phyloP scores from a whole-genome alignment of 2,888 invertebrate genomes.

The Elmis aenea region DNA sequence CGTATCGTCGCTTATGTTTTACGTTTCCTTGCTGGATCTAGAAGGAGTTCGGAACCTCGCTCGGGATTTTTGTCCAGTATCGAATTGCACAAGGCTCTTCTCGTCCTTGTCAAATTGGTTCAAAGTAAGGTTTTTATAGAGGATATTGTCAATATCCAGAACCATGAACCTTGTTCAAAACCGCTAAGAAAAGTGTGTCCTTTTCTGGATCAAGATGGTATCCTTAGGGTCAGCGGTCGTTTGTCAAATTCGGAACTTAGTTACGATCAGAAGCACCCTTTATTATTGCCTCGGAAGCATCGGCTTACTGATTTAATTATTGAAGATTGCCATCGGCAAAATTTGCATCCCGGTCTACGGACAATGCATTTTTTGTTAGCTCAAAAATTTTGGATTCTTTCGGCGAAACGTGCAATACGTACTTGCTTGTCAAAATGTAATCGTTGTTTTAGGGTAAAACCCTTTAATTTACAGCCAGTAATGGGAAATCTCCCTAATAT shows the following conservation, averaged over 20 bases:
- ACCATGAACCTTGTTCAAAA: constrained; percentile 3
- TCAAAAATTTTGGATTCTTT: constrained; percentile 25
- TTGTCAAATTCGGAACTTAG: constrained; percentile 7
- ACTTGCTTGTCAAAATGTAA: constrained; percentile 4
- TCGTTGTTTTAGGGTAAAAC: constrained; percentile 9
- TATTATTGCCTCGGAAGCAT: constrained; percentile 8
- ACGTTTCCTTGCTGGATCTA: constrained; percentile 1
- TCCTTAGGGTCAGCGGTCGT: constrained; percentile 14
- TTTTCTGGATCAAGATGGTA: constrained; percentile 11
- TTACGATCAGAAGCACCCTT: constrained; percentile 11
- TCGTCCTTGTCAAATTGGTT: constrained; percentile 3
- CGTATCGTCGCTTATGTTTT: constrained; percentile 2
- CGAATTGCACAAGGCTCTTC: constrained; percentile 8
- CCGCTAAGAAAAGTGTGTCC: constrained; percentile 7
- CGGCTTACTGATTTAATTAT: constrained; percentile 15
- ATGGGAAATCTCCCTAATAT: constrained; percentile 19
- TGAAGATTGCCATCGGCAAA: constrained; percentile 16
- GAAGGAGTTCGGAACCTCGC: no score
- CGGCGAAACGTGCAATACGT: constrained; percentile 6
- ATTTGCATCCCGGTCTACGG: constrained; percentile 20
- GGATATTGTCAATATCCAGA: no score
- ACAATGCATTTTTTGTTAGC: constrained; percentile 15
- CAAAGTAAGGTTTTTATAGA: constrained; percentile 7
- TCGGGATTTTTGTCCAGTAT: neutral
- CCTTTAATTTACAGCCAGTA: constrained; percentile 4